Conservation (phyloP, 2,888 invertebrate species). For the Troilus luridus region DNA sequence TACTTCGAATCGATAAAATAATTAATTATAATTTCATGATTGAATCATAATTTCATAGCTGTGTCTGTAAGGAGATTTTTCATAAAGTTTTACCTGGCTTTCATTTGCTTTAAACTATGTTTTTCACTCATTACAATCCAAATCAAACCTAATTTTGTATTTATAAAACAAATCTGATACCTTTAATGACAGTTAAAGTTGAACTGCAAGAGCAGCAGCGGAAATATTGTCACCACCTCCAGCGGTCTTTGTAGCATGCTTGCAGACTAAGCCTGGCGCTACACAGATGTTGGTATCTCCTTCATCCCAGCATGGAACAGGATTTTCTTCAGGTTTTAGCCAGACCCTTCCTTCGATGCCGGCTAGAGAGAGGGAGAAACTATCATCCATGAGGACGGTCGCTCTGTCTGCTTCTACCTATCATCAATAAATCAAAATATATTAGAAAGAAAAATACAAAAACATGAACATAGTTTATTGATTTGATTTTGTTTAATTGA, state of each 20-base stretch:
- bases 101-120: neutral
- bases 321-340: conserved; percentile 75
- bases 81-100: neutral
- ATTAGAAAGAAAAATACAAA: neutral
- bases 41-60: no score
- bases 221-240: conserved; percentile 92
- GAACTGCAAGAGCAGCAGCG: conserved; percentile 82
- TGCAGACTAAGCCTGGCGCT: conserved; percentile 88
- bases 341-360: conserved; percentile 63
- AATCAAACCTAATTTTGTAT: neutral
- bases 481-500: neutral
- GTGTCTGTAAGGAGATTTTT: no score
- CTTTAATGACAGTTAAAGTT: conserved; percentile 66
- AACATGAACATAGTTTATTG: neutral
- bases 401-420: conserved; percentile 73
- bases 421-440: conserved; percentile 9
- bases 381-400: conserved; percentile 83
- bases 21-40: no score
- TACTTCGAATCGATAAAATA: no score
- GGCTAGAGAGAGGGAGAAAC: conserved; percentile 80
- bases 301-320: conserved; percentile 89
- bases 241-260: conserved; percentile 84
- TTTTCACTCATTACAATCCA: neutral
- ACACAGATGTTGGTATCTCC: conserved; percentile 80
- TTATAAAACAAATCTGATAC: neutral